phyloP scores from a whole-genome alignment of 1,140 invertebrate genomes.

The Scylla paramamosain region DNA sequence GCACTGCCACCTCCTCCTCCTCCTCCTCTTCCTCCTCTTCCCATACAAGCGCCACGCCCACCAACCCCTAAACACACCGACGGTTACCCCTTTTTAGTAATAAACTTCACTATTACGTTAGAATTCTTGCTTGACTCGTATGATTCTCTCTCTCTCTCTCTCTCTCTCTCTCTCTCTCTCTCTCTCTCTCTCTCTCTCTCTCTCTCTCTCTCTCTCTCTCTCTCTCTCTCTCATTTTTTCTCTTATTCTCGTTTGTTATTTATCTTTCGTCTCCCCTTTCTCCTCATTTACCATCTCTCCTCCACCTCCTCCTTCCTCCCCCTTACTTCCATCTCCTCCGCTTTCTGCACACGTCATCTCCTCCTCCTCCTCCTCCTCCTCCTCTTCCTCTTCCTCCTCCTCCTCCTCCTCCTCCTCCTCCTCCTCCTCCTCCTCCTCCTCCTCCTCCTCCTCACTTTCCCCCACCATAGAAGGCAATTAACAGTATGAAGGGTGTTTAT shows the following conservation, averaged over 20 bases:
- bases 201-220: background rate
- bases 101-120: background rate
- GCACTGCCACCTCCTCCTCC: background rate
- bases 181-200: background rate
- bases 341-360: background rate
- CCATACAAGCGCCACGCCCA: too few species aligned
- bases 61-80: background rate
- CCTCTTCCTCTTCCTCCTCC: background rate
- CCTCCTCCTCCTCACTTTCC: background rate
- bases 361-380: conserved; percentile 19
- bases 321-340: background rate
- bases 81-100: background rate
- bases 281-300: background rate
- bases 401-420: background rate
- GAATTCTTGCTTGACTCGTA: too few species aligned
- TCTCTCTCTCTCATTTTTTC: background rate
- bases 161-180: too few species aligned
- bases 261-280: background rate
- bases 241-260: too few species aligned
- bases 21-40: background rate
- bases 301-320: background rate
- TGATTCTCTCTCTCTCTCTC: too few species aligned
- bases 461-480: conserved; percentile 17
- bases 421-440: conserved; percentile 18
- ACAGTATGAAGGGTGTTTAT: conserved; percentile 22